Percentiles rank a stretch among this genome's conserved stretches.
Conservation (phyloP, 92 coral and sea anemone genomes). For the Palythoa grandis region DNA sequence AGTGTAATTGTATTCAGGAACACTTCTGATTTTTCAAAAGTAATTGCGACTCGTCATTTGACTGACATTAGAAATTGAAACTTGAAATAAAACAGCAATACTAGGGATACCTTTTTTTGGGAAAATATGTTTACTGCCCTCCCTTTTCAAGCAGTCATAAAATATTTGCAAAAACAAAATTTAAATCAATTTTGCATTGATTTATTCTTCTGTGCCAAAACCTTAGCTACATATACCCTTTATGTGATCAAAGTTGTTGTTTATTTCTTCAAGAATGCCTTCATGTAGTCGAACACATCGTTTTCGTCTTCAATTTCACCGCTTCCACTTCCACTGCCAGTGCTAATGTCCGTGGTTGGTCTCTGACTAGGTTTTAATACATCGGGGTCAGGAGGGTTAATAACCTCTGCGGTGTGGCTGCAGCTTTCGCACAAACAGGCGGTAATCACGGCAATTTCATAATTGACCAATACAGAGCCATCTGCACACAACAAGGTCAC, state of each 20-base stretch:
- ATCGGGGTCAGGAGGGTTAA: neutral
- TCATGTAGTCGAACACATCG: slow-evolving; percentile 14
- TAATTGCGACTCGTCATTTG: too few species aligned
- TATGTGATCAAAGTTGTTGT: neutral
- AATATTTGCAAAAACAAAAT: neutral
- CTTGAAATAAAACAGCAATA: neutral
- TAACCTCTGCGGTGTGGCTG: slow-evolving; percentile 27
- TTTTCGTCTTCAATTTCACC: slow-evolving; percentile 9
- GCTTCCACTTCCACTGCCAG: slow-evolving; percentile 24
- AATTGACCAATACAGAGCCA: slow-evolving; percentile 40
- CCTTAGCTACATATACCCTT: neutral
- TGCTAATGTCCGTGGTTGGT: slow-evolving; percentile 14
- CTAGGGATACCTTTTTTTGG: neutral
- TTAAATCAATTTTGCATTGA: neutral
- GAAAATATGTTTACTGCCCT: neutral
- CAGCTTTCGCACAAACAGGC: slow-evolving; percentile 66
- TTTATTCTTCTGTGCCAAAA: neutral
- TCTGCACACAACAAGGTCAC: slow-evolving; percentile 47
- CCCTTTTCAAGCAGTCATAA: neutral
- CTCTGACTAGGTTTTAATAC: slow-evolving; percentile 1
- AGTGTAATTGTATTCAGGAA: too few species aligned
- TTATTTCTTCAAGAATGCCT: slow-evolving; percentile 14
- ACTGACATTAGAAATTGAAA: neutral
- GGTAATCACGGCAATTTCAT: slow-evolving; percentile 57
- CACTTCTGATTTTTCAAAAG: too few species aligned